These are phyloP conservation scores for Eristalis tenax DNA, from an alignment of 2,888 invertebrate genomes.

Conservation along the genomic window DNA sequence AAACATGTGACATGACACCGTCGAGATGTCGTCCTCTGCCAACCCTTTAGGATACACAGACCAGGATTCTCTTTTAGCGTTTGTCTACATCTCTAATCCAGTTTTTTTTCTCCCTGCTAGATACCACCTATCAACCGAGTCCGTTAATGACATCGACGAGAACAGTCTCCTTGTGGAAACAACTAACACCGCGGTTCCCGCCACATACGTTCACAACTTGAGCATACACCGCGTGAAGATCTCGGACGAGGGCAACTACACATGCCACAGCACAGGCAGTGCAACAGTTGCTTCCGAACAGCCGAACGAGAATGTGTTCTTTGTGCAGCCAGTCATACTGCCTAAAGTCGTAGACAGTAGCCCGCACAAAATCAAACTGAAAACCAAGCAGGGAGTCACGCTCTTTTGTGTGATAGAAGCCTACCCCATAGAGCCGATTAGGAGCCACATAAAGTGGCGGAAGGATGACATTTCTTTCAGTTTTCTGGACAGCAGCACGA, in stretches of 20 bases:
- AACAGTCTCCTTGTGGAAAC: constrained; percentile 74
- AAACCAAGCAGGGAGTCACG: constrained; percentile 82
- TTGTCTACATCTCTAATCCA: too few species aligned
- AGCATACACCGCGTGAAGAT: constrained; percentile 83
- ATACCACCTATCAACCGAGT: constrained; percentile 55
- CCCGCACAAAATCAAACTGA: constrained; percentile 82
- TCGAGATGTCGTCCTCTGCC: too few species aligned
- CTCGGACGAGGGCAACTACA: constrained; percentile 84
- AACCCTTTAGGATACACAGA: too few species aligned
- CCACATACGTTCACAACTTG: constrained; percentile 80
- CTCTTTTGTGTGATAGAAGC: constrained; percentile 84
- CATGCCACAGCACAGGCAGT: constrained; percentile 82
- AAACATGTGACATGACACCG: too few species aligned
- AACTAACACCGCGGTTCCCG: constrained; percentile 79
- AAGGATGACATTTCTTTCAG: constrained; percentile 82
- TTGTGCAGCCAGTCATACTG: constrained; percentile 81
- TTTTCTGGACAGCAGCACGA: constrained; percentile 79
- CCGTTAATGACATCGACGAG: constrained; percentile 55
- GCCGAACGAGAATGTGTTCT: constrained; percentile 75
- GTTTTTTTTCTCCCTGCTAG: constrained; percentile 18
- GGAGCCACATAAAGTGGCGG: constrained; percentile 82
- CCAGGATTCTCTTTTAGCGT: too few species aligned
- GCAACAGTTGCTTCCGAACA: constrained; percentile 75
- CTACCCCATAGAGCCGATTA: constrained; percentile 82
- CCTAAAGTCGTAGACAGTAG: constrained; percentile 81